These are phyloP conservation scores for Oceanites oceanicus DNA, from an alignment of 2,113 vertebrate genomes.

Conservation along the genomic window DNA sequence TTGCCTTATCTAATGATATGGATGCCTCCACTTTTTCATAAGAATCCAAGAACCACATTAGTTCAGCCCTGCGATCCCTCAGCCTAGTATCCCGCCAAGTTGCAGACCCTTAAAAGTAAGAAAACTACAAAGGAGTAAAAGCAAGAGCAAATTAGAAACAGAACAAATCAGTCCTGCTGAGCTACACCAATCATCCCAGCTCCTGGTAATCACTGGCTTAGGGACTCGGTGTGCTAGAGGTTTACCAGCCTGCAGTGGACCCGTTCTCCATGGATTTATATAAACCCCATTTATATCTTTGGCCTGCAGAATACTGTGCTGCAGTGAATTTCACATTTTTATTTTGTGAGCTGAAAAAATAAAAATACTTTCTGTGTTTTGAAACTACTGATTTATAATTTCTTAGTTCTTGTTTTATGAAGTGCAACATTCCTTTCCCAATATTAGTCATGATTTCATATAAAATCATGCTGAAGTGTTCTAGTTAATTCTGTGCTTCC, in stretches of 20 bases:
- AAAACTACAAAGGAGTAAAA: neutral
- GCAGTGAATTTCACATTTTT: neutral
- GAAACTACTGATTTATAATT: neutral
- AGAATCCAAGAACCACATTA: neutral
- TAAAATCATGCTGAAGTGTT: neutral
- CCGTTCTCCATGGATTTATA: neutral
- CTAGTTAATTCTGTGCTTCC: neutral
- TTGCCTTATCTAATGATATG: neutral
- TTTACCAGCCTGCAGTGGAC: neutral
- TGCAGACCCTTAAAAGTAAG: neutral
- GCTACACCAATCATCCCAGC: neutral
- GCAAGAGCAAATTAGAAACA: neutral
- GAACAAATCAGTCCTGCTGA: neutral
- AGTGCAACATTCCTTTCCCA: neutral
- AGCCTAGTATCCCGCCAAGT: neutral
- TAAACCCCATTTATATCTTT: neutral
- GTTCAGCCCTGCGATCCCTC: neutral
- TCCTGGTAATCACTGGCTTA: neutral
- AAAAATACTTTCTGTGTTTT: neutral
- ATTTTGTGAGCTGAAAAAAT: neutral
- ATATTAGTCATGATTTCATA: neutral
- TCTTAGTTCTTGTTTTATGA: neutral
- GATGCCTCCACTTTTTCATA: neutral
- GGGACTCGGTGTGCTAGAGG: neutral
- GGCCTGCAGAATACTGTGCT: neutral